Base-by-base conservation (phyloP, 1,140 invertebrate genomes). In the Phymastichus coffea region DNA sequence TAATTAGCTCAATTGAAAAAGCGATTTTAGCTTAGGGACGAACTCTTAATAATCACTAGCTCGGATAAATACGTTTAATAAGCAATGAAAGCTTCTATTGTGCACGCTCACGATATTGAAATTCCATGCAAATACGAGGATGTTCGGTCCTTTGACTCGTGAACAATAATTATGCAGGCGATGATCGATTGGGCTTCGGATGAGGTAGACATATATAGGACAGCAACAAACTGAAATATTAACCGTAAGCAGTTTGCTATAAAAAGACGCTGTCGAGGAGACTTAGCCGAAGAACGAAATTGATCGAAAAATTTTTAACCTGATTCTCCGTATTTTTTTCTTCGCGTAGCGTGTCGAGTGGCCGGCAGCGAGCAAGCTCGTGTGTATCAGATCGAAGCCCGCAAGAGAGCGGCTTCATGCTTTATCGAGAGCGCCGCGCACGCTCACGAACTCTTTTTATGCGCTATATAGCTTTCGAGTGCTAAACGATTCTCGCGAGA, bases 221-320 rank as follows among this genome's bases (percentile, higher is more conserved):
- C 15, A 1, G 3, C 9, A 26, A 25, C 38, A 20, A 28, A 57
- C 9, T 23, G 19, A 22, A 57, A 57, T 33, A 58, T 51, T 44
- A 26, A 10, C n/a, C 12, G 46, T 17, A 28, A 40, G 14, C 15
- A 41, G 4, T 49, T 49, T 33, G 17, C n/a, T 23, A 41, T 49
- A 40, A 57, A 41, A 28, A 49, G 37, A 41, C 23, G 23, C 26
- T 25, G 3, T 15, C 8, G 22, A 2, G 23, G 15, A 44, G 4
- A 14, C 8, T 25, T 17, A 8, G n/a, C n/a, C n/a, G 20, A 44
- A 38, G 2, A 49, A 41, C 19, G 38, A 49, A 51, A 52, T 37
- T 33, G 48, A 52, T 51, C 48, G 20, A n/a, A 59, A 52, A 59
- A 59, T 48, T 53, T 59, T 59, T 59, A 59, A 59, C 57, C 49